Percentiles rank a stretch among this genome's conserved stretches.
Evolutionary conservation across 1,140 invertebrate genomes (phyloP).

Genomic region (Zophobas atratus): DNA sequence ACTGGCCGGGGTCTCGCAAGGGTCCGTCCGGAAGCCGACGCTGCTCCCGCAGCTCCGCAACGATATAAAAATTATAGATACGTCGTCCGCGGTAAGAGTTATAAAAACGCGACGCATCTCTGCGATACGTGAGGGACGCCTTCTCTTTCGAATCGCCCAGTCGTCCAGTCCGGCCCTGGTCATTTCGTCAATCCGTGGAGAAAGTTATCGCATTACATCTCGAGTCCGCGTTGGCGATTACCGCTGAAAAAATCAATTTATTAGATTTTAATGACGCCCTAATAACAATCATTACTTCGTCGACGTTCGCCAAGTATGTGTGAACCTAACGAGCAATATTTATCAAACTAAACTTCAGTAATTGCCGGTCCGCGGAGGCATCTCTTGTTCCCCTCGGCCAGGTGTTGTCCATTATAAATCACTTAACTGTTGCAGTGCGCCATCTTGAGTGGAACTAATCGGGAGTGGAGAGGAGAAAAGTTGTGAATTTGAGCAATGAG

Average conservation of each 20-base stretch:
- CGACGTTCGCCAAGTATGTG: slow-evolving; percentile 21
- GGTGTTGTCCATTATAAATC: slow-evolving; percentile 48
- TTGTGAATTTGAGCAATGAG: not conserved
- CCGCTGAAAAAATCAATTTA: slow-evolving; percentile 37
- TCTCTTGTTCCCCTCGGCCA: slow-evolving; percentile 18
- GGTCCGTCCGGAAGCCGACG: too few relatives aligned
- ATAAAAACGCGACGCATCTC: too few relatives aligned
- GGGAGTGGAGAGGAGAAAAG: not conserved
- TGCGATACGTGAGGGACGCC: too few relatives aligned
- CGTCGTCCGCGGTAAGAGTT: too few relatives aligned
- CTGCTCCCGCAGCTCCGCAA: too few relatives aligned
- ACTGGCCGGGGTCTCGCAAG: too few relatives aligned
- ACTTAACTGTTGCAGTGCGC: slow-evolving; percentile 7
- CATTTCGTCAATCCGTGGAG: slow-evolving; percentile 11
- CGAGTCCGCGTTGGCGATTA: slow-evolving; percentile 9
- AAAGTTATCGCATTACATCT: slow-evolving; percentile 35
- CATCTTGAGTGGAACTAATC: not conserved
- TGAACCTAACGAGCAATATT: slow-evolving; percentile 45
- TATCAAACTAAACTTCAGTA: slow-evolving; percentile 42
- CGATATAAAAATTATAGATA: too few relatives aligned
- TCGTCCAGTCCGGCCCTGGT: too few relatives aligned
- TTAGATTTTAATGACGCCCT: slow-evolving; percentile 49
- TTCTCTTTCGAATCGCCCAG: too few relatives aligned
- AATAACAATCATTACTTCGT: slow-evolving; percentile 46
- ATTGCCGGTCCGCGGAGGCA: slow-evolving; percentile 27